Base-by-base conservation (phyloP, 2,888 invertebrate species). In the Ganaspis brasiliensis region DNA sequence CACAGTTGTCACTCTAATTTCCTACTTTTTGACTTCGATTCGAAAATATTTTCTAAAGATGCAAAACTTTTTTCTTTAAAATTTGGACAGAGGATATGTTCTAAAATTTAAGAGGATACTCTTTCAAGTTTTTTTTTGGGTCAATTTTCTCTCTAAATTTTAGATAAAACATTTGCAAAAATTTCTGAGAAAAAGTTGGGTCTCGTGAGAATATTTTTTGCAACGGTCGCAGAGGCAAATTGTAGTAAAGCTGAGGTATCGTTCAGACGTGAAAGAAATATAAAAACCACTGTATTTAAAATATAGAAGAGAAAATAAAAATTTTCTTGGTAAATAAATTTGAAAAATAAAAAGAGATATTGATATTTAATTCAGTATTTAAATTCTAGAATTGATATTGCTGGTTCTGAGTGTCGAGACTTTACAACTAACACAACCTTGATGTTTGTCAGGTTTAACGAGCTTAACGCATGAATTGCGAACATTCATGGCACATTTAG, bases 351-450 rank as follows among this genome's bases (percentile, higher is more conserved):
- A 52, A 52, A 3, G 19, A 19, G 19, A 52, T 52, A 9, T 52
- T 52, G 52, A 52, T 16, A 52, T 52, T 52, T 52, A 1, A 52
- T 31, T 31, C 31, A n/a, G 16, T 8, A 6, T 52, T 52, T 8
- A 52, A 52, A 19, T 52, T 52, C 16, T 45, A 14, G n/a, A 45
- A 45, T 45, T 14, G 4, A 45, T 45, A 14, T 2, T 45, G 14
- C n/a, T n/a, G n/a, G 4, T 45, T 52, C 9, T 52, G 8, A 52
- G 8, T 19, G 14, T 63, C 21, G 37, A 8, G 6, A 21, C 37
- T 63, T 63, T 40, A 63, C 63, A 35, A 40, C 14, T 63, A 5
- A 63, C 52, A 63, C 12, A 63, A 9, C 8, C 21, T 40, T 63
- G 37, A n/a, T n/a, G 40, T 63, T 40, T n/a, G 16, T 63, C 12